Evolutionary conservation across 2,888 invertebrate species (phyloP), one percentile per base, ranked within the genome.

Genomic region (Thereva unica): DNA sequence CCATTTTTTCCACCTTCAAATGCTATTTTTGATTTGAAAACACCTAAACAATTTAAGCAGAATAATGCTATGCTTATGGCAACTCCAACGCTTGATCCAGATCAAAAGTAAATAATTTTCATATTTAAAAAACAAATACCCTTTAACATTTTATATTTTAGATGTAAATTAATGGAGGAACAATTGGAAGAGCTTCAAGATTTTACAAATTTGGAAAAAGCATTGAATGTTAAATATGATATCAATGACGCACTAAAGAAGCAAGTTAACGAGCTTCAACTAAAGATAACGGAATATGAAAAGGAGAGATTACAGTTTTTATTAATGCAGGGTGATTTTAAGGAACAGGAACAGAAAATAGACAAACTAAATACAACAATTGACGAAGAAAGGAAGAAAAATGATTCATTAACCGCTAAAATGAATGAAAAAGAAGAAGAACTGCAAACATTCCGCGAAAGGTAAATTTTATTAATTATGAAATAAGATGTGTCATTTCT

Each of bases 131-230:
- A 9, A 38, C 38, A 7, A 12, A 7, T 49, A 38, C 5, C 47
- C 35, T 40, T 3, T 9, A 61, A 9, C 5, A 2, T 34, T 41
- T 37, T 37, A 45, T 65, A 8, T 38, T 78, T 79, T 71, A 84
- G 84, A 73, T 82, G 84, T 2, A 79, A 79, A 71, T 74, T 78
- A 67, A 81, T 86, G 4, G 83, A 85, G 70, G 80, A 80, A 61
- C 84, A 86, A 70, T 81, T 84, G 1, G 77, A 82, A 70, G 84
- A 85, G 66, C 78, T 89, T 10, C 78, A 83, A 61, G 85, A 86
- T 72, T 83, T 85, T 68, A 86, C 87, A 1, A 82, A 83, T 63
- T 77, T 86, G 70, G 89, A 89, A 75, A 86, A 85, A 68, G 82
- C 86, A 61, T 79, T 74, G 38, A 71, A 74, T 63, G 73, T 74